A percentile compares a stretch with the other conserved stretches of the same genome.
These are phyloP conservation scores for Cirrhinus molitorella DNA, from an alignment of 2,797 vertebrate species.

Conservation along the genomic window DNA sequence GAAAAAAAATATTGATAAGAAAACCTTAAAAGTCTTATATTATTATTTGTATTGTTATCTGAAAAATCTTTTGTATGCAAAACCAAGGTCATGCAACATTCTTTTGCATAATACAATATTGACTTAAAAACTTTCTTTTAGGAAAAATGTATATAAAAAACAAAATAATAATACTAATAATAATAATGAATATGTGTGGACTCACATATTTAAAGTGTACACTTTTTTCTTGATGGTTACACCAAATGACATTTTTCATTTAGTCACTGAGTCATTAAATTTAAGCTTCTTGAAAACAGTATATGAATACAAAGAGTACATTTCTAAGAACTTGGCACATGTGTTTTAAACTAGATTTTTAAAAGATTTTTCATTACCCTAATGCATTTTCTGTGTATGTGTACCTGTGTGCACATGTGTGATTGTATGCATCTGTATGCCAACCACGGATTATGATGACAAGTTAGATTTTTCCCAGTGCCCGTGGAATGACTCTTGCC, in stretches of 20 bases:
- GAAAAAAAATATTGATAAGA: too few relatives aligned
- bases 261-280: background rate
- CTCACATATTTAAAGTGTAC: background rate
- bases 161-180: background rate
- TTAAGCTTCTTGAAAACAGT: background rate
- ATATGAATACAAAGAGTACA: background rate
- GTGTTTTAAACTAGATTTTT: background rate
- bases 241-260: background rate
- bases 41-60: too few relatives aligned
- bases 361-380: constrained; percentile 8
- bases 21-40: too few relatives aligned
- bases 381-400: constrained; percentile 40
- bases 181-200: background rate
- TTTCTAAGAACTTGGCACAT: background rate
- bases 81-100: too few relatives aligned
- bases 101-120: too few relatives aligned
- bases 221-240: background rate
- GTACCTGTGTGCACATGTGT: constrained; percentile 18
- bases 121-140: too few relatives aligned
- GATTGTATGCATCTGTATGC: background rate
- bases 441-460: background rate
- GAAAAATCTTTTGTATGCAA: too few relatives aligned
- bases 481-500: constrained; percentile 47
- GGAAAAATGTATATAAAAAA: background rate
- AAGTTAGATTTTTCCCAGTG: constrained; percentile 26